Evolutionary conservation across 2,888 invertebrate species (phyloP), one percentile per base, ranked within the genome.

Genomic region (Anarsia innoxiella): DNA sequence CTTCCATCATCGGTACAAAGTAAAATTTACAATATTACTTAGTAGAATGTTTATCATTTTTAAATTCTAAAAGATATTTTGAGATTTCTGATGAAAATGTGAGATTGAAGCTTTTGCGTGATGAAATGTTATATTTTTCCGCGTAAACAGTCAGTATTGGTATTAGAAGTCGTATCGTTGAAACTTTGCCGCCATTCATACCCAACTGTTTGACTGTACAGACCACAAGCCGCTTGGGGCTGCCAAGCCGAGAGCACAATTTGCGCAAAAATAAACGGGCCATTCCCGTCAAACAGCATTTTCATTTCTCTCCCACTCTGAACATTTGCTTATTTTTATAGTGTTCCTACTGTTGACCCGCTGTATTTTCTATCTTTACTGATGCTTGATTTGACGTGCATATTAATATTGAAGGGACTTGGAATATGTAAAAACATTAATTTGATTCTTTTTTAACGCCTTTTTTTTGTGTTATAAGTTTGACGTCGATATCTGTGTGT

Each of bases 201-300:
- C 12, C 12, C 10, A 25, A 27, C 27, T 27, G 12, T 27, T 27
- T 27, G 27, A 27, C 27, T 27, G 27, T 12, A 27, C 27, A 27
- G 12, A 27, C 27, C 27, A 12, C 27, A 27, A 27, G 27, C 27
- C 27, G 27, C 27, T 27, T 27, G 27, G 12, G 27, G 27, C 27
- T 25, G 25, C 27, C 27, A 27, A 10, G 27, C 27, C 3, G 9
- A 27, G 27, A 12, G 12, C 12, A 12, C 12, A 27, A 27, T 12
- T 27, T 27, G 27, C 12, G 12, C 27, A 12, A 27, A 27, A 27
- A 12, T 12, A 12, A 27, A 27, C 27, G 12, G 27, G n/a, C 10
- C 25, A 25, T 25, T 25, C 25, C 19, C 19, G 19, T 19, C 19
- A 19, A 19, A 3, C 6, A 19, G 19, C 19, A 6, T 19, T 19